Evolutionary conservation across 1,140 invertebrate genomes (phyloP).

Genomic region (Drosophila carrolli): DNA sequence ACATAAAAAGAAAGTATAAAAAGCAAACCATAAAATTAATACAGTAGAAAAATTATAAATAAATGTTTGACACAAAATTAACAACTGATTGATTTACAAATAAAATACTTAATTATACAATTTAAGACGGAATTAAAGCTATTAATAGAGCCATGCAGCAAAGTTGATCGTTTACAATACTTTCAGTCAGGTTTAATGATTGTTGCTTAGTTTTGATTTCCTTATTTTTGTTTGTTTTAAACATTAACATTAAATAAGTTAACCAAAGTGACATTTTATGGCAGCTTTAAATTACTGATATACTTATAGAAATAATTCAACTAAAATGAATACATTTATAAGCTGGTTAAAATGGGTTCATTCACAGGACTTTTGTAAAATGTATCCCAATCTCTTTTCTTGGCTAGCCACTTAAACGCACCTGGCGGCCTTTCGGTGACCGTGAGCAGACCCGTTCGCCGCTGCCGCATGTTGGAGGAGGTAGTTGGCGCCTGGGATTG

Average conservation of each 20-base stretch:
- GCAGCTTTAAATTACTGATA: neutral
- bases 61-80: conserved; percentile 5
- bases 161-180: too few species aligned
- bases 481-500: conserved; percentile 55
- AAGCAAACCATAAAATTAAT: conserved; percentile 41
- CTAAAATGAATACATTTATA: too few species aligned
- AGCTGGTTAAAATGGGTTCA: too few species aligned
- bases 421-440: conserved; percentile 95
- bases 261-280: neutral
- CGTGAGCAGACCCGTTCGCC: conserved; percentile 91
- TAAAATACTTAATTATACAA: neutral
- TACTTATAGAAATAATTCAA: too few species aligned
- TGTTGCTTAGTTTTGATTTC: neutral
- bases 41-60: conserved; percentile 22
- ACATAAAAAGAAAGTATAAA: conserved; percentile 50
- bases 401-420: conserved; percentile 81
- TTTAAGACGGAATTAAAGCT: neutral
- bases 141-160: conserved; percentile 1
- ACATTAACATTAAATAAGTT: neutral
- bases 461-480: conserved; percentile 87
- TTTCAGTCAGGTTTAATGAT: too few species aligned
- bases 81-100: conserved; percentile 16
- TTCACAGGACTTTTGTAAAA: neutral
- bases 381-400: neutral
- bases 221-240: neutral